These are phyloP conservation scores for Hemicentrotus pulcherrimus DNA, from an alignment of 35 echinoderm and acorn worm genomes.

Conservation along the genomic window DNA sequence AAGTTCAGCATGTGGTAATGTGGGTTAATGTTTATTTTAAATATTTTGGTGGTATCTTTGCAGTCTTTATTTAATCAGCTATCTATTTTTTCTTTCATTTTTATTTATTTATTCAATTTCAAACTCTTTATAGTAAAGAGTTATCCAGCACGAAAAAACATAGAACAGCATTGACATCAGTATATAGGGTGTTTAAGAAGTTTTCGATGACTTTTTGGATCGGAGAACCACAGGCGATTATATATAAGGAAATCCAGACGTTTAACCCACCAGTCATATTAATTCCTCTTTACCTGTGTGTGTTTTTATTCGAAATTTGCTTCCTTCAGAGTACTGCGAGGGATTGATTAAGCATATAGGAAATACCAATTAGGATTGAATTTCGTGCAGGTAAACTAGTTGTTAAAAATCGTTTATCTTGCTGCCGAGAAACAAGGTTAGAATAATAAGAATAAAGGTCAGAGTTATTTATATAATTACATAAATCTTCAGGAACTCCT, in stretches of 20 bases:
- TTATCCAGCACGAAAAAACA: too few relatives aligned
- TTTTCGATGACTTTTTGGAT: background rate
- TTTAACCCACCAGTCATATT: background rate
- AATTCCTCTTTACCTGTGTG: background rate
- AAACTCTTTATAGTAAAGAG: too few relatives aligned
- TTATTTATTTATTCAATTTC: too few relatives aligned
- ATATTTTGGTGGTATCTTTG: too few relatives aligned
- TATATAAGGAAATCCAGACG: background rate
- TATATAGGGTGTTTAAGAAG: too few relatives aligned
- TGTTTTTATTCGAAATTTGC: background rate
- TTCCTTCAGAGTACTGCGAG: background rate
- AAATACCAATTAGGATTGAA: background rate
- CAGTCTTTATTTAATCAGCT: too few relatives aligned
- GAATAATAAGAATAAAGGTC: background rate
- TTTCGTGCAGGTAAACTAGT: conserved; percentile 1
- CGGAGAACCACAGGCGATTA: background rate
- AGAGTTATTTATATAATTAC: conserved; percentile 10
- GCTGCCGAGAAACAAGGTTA: background rate
- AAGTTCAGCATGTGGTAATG: too few relatives aligned
- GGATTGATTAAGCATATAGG: background rate
- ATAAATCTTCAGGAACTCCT: background rate
- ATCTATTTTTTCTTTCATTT: too few relatives aligned
- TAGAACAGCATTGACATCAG: too few relatives aligned
- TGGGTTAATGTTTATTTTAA: too few relatives aligned
- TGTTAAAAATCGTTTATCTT: conserved; percentile 6